These are phyloP conservation scores for Azorinus chamasolen DNA, from an alignment of 2,888 invertebrate genomes.

Conservation along the genomic window DNA sequence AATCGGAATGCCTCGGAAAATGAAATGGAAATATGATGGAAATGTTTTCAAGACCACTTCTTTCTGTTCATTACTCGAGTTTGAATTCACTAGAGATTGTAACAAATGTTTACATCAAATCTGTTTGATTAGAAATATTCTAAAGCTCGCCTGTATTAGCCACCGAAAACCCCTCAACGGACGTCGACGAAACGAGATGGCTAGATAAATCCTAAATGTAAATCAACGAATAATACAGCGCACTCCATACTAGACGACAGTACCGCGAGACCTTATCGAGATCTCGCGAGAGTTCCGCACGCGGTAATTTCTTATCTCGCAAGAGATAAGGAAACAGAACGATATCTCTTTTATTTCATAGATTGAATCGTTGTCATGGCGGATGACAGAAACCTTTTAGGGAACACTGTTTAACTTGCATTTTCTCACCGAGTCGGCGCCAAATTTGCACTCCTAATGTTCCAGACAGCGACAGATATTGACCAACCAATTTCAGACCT, in stretches of 20 bases:
- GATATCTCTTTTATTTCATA: constrained; percentile 38
- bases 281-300: constrained; percentile 51
- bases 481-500: too few relatives aligned
- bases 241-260: constrained; percentile 40
- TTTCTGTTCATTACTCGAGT: constrained; percentile 38
- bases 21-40: too few relatives aligned
- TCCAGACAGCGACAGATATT: too few relatives aligned
- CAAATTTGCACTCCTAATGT: background rate
- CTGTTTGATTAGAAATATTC: constrained; percentile 47
- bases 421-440: constrained; percentile 30
- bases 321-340: constrained; percentile 38
- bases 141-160: constrained; percentile 33
- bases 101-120: constrained; percentile 35
- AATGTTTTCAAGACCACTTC: constrained; percentile 5
- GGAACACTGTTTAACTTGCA: constrained; percentile 27
- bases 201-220: constrained; percentile 45
- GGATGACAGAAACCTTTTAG: constrained; percentile 54
- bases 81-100: constrained; percentile 18
- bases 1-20: too few relatives aligned
- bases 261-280: constrained; percentile 48
- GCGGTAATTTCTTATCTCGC: constrained; percentile 43
- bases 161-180: constrained; percentile 14
- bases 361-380: constrained; percentile 44
- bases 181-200: constrained; percentile 16
- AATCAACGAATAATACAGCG: constrained; percentile 46